Conservation (phyloP, 64 coral and sea anemone species). For the Pachyseris speciosa region DNA sequence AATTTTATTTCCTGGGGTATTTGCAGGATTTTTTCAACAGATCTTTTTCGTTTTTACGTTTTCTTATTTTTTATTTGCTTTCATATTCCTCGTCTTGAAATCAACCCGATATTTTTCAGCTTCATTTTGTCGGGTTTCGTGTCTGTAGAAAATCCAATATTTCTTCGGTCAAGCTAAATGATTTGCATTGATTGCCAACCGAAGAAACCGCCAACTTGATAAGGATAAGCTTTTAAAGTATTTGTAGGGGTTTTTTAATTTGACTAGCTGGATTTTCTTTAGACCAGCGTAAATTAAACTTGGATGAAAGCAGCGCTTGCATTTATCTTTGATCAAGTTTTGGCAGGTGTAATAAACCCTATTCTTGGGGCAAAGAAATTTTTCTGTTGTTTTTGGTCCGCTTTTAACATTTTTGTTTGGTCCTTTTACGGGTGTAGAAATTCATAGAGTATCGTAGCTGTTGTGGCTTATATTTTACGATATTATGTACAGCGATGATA, state of each 20-base stretch:
- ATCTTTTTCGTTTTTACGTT: not conserved
- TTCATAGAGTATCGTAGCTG: too few species aligned
- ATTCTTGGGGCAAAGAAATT: too few species aligned
- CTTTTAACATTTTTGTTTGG: too few species aligned
- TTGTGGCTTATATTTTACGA: too few species aligned
- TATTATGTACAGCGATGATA: too few species aligned
- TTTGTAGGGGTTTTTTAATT: not conserved
- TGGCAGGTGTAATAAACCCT: not conserved
- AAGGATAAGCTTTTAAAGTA: not conserved
- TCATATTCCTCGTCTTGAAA: slow-evolving; percentile 4
- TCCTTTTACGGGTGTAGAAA: too few species aligned
- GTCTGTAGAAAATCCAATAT: not conserved
- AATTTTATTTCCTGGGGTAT: not conserved
- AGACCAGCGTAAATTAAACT: slow-evolving; percentile 22
- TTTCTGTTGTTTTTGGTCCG: too few species aligned
- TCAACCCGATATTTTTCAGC: not conserved
- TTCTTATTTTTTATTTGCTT: not conserved
- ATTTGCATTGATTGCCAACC: slow-evolving; percentile 16
- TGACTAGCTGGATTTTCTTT: not conserved
- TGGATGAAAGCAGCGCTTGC: slow-evolving; percentile 8
- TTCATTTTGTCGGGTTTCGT: not conserved
- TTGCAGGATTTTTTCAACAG: not conserved
- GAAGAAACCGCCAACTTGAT: not conserved
- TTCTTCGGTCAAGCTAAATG: not conserved
- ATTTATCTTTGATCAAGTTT: not conserved